Evolutionary conservation across 2,113 vertebrate species (phyloP).

Genomic region (Hystrix cristata): DNA sequence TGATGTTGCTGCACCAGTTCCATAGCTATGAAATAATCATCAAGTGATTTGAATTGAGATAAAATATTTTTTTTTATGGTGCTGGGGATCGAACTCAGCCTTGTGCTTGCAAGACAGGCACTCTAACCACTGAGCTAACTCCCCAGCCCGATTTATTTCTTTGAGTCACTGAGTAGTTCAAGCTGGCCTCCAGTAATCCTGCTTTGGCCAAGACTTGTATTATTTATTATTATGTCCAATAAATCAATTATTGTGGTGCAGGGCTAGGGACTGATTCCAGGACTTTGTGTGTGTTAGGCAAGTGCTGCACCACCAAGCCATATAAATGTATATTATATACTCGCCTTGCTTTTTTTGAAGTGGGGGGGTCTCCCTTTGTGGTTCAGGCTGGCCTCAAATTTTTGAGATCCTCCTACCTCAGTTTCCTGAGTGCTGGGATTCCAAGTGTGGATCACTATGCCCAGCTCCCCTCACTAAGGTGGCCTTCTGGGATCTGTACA

Average conservation of each 20-base stretch:
- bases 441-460: neutral
- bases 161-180: neutral
- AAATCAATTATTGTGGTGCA: neutral
- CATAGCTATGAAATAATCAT: neutral
- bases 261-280: neutral
- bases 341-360: neutral
- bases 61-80: too few species aligned
- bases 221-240: neutral
- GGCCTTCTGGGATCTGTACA: too few species aligned
- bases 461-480: neutral
- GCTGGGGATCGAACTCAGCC: too few species aligned
- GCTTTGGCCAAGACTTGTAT: neutral
- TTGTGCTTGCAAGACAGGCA: too few species aligned
- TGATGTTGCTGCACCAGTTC: neutral
- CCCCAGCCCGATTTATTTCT: neutral
- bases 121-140: too few species aligned
- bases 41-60: neutral
- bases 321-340: neutral
- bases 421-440: neutral
- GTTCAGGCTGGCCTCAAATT: neutral
- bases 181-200: neutral
- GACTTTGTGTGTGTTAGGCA: neutral
- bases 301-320: neutral
- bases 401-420: neutral
- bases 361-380: neutral